A percentile compares a stretch with the other conserved stretches of the same genome.
Evolutionary conservation across 1,140 invertebrate species (phyloP).

Genomic region (Calliphora vicina): DNA sequence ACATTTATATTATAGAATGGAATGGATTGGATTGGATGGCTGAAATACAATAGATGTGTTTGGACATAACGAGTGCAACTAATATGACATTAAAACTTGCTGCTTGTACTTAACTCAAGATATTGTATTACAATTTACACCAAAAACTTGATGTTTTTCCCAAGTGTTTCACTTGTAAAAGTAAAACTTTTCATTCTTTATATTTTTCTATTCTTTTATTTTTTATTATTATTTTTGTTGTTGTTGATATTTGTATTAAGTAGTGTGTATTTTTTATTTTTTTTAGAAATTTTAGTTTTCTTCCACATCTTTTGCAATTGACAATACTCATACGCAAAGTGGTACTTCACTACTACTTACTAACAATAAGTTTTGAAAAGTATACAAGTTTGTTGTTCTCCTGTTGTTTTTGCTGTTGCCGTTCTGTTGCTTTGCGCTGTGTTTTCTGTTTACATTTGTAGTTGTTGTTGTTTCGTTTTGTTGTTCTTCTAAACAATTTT

Average conservation of each 20-base stretch:
- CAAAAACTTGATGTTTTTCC: constrained; percentile 31
- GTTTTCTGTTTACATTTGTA: background rate
- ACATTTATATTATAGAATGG: no score
- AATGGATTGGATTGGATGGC: background rate
- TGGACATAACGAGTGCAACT: constrained; percentile 25
- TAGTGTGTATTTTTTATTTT: background rate
- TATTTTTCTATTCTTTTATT: background rate
- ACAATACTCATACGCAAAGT: constrained; percentile 33
- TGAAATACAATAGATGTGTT: background rate
- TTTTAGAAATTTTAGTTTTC: background rate
- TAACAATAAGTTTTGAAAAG: constrained; percentile 10
- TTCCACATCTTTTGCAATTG: constrained; percentile 16
- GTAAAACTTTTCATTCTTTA: background rate
- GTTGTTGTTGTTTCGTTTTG: no score
- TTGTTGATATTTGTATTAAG: background rate
- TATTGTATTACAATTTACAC: constrained; percentile 33
- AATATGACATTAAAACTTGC: constrained; percentile 33
- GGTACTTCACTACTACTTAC: constrained; percentile 3
- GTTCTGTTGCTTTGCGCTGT: background rate
- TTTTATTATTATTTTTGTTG: background rate
- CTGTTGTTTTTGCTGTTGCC: no score
- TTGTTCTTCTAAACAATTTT: background rate
- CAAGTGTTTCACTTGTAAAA: constrained; percentile 29
- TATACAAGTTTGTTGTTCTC: constrained; percentile 1
- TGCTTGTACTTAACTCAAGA: constrained; percentile 12